Evolutionary conservation across 2,113 vertebrate species (phyloP).

Genomic region (Stercorarius parasiticus): DNA sequence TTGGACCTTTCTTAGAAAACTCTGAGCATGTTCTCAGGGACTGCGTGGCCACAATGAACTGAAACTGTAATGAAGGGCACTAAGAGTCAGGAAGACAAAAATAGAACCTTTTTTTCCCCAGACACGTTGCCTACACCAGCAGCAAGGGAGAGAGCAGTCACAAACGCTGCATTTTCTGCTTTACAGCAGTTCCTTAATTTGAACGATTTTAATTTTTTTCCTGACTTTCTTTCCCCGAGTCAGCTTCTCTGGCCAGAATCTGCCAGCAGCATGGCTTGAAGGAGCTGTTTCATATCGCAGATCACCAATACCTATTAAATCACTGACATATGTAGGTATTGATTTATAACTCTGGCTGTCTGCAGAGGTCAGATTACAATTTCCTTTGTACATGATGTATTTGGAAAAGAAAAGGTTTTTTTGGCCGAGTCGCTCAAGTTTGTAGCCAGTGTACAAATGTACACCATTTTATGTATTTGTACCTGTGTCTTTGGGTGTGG

Average conservation of each 20-base stretch:
- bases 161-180: accelerated
- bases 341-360: neutral
- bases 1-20: neutral
- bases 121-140: neutral
- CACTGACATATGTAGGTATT: neutral
- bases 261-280: neutral
- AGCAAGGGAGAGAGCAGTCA: neutral
- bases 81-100: neutral
- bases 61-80: neutral
- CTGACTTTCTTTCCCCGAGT: neutral
- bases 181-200: neutral
- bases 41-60: neutral
- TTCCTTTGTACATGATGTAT: neutral
- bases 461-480: accelerated
- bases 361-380: neutral
- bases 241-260: neutral
- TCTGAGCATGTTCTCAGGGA: neutral
- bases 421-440: too few species aligned
- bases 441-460: accelerated
- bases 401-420: neutral
- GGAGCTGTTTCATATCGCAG: neutral
- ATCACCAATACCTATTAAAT: neutral
- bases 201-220: neutral
- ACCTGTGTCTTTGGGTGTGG: neutral
- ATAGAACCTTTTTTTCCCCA: neutral